Percentiles rank a stretch among this genome's conserved stretches.
These are phyloP conservation scores for Sakesphorus luctuosus DNA, from an alignment of 2,113 vertebrate genomes.

Conservation along the genomic window DNA sequence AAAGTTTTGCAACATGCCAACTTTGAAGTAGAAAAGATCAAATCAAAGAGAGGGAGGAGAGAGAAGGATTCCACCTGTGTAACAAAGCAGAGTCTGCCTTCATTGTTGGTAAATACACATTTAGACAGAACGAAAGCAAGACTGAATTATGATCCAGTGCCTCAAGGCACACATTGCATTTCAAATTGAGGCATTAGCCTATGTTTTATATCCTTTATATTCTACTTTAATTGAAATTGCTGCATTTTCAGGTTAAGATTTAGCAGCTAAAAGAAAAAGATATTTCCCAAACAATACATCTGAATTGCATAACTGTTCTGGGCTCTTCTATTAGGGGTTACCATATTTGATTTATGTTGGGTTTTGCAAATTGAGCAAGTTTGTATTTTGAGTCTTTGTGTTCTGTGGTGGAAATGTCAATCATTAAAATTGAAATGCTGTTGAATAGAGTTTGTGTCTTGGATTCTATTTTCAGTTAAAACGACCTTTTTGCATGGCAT, in stretches of 20 bases:
- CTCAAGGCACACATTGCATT: neutral
- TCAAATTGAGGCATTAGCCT: slow-evolving; percentile 3
- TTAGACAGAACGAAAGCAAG: neutral
- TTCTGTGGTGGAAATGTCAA: neutral
- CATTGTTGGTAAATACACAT: neutral
- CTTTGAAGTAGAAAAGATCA: neutral
- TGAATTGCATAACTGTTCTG: neutral
- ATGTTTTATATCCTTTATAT: neutral
- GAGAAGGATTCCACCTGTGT: neutral
- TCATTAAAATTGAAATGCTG: neutral
- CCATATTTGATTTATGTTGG: neutral
- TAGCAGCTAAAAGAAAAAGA: neutral
- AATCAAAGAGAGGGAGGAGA: neutral
- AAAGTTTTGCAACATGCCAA: neutral
- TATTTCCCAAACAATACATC: neutral
- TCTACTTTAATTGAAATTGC: slow-evolving; percentile 24
- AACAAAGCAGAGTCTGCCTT: neutral
- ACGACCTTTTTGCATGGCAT: neutral
- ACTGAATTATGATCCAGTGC: neutral
- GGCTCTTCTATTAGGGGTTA: neutral
- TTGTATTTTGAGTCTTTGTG: neutral
- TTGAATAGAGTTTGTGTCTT: neutral
- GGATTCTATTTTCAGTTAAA: neutral
- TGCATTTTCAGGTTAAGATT: neutral
- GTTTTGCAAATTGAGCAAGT: neutral